These are phyloP conservation scores for Pardosa pseudoannulata DNA, from an alignment of 2,888 invertebrate genomes.

Conservation along the genomic window DNA sequence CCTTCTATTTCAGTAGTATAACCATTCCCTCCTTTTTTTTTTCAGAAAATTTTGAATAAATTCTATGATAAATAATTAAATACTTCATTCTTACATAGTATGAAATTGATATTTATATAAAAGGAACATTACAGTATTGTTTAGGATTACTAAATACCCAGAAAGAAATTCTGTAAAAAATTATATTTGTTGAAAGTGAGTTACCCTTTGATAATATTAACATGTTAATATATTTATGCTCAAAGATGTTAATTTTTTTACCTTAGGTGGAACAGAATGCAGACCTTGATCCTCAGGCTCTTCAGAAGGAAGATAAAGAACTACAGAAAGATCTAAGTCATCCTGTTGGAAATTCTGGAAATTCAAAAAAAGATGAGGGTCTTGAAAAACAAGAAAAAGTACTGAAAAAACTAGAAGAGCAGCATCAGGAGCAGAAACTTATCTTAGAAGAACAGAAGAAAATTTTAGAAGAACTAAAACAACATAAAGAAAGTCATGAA, in stretches of 20 bases:
- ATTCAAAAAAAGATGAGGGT: conserved; percentile 42
- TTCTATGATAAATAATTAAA: too few species aligned
- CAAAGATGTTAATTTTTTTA: neutral
- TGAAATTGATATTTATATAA: too few species aligned
- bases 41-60: too few species aligned
- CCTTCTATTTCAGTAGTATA: too few species aligned
- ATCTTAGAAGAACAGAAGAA: conserved; percentile 84
- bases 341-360: conserved; percentile 9
- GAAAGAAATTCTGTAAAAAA: too few species aligned
- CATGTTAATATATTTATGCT: too few species aligned
- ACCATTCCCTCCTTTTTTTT: too few species aligned
- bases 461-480: conserved; percentile 82
- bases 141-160: too few species aligned
- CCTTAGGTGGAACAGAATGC: conserved; percentile 47
- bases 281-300: conserved; percentile 62
- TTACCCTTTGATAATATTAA: too few species aligned
- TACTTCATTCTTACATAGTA: too few species aligned
- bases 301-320: conserved; percentile 72
- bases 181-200: too few species aligned
- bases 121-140: too few species aligned
- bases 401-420: conserved; percentile 83
- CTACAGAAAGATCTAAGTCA: conserved; percentile 46
- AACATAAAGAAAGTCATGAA: conserved; percentile 77
- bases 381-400: conserved; percentile 78
- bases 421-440: conserved; percentile 84